These are phyloP conservation scores for Drosophila funebris DNA, from an alignment of 1,140 invertebrate genomes.

Conservation along the genomic window DNA sequence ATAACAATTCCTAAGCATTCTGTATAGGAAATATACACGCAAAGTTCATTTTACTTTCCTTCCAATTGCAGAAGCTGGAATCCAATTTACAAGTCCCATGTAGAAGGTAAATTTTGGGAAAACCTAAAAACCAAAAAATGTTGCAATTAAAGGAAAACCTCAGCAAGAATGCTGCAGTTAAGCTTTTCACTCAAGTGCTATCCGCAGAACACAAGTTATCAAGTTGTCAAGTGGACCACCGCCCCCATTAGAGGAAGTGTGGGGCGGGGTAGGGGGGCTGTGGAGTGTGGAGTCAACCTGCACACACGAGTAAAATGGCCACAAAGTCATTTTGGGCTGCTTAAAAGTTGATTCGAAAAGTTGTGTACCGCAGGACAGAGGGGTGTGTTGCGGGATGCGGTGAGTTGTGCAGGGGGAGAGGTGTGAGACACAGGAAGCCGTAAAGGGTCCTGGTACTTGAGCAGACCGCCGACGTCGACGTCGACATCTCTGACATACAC, in stretches of 20 bases:
- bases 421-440: constrained; percentile 24
- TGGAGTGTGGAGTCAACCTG: constrained; percentile 1
- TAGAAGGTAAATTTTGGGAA: background rate
- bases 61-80: background rate
- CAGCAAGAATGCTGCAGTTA: constrained; percentile 5
- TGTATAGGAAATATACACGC: background rate
- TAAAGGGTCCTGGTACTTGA: constrained; percentile 43
- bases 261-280: background rate
- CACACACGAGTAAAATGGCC: constrained; percentile 55
- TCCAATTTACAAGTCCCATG: constrained; percentile 1
- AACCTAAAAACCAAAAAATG: constrained; percentile 15
- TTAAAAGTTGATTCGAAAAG: constrained; percentile 81
- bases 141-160: constrained; percentile 39
- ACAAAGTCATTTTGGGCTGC: constrained; percentile 74
- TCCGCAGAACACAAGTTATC: constrained; percentile 64
- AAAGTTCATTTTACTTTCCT: background rate
- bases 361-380: constrained; percentile 56
- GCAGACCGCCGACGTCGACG: constrained; percentile 52
- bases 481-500: constrained; percentile 60
- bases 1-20: background rate
- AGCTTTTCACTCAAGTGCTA: background rate
- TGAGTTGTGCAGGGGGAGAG: background rate
- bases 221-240: constrained; percentile 69
- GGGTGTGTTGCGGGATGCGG: background rate
- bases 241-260: background rate